Evolutionary conservation across 2,888 invertebrate genomes (phyloP).

Genomic region (Lasioglossum leucozonium): DNA sequence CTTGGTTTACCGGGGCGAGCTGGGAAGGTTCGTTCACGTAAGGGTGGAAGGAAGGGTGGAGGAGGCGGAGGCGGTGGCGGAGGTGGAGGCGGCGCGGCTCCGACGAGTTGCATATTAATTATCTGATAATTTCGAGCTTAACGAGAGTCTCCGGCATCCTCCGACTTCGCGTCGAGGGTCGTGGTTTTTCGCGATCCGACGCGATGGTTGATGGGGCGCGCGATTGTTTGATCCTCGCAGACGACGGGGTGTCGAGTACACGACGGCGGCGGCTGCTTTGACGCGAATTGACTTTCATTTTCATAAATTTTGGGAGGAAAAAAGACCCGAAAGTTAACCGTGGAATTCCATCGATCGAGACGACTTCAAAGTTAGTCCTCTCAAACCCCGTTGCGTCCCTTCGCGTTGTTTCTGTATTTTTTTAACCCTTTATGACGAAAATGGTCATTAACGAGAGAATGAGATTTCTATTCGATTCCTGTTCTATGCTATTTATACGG

Average conservation of each 20-base stretch:
- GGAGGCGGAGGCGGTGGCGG: neutral
- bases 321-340: neutral
- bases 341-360: neutral
- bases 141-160: slow-evolving; percentile 55
- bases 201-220: neutral
- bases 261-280: neutral
- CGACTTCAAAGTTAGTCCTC: neutral
- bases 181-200: slow-evolving; percentile 27
- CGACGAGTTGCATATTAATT: slow-evolving; percentile 78
- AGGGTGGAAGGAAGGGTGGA: slow-evolving; percentile 19
- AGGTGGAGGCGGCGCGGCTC: neutral
- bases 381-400: neutral
- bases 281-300: neutral
- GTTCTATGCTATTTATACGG: too few relatives aligned
- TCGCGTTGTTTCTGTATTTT: neutral
- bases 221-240: slow-evolving; percentile 30
- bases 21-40: slow-evolving; percentile 46
- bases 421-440: neutral
- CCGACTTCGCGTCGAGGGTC: slow-evolving; percentile 6
- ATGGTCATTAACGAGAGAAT: too few relatives aligned
- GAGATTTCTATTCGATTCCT: too few relatives aligned
- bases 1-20: slow-evolving; percentile 74
- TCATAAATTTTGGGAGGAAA: too few relatives aligned
- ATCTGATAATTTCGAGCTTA: slow-evolving; percentile 78
- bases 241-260: neutral